Base-by-base conservation (phyloP, 2,797 vertebrate species). In the Lacerta agilis region DNA sequence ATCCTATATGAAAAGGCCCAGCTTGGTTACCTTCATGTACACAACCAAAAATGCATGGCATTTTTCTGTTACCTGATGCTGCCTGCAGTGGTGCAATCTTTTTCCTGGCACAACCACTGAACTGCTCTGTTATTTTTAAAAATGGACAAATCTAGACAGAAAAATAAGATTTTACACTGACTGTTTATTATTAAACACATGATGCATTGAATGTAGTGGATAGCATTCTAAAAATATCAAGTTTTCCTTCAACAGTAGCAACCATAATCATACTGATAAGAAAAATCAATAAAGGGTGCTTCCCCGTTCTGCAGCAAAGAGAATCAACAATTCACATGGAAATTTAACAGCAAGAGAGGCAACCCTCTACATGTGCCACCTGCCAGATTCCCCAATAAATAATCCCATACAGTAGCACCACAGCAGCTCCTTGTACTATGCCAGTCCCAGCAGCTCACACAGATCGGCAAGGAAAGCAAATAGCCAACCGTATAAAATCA, bases 301-400 rank as follows among this genome's bases (percentile, higher is more conserved):
- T 87, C 23, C 69, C 83, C n/a, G 69, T 80, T 95, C 90, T 90
- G 91, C 93, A 94, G 93, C 90, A 93, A 94, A 94, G 91, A 94
- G 94, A 97, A 97, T 90, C 94, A 95, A 95, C 96, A 95, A 96
- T 97, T 97, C 96, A 95, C 90, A 89, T 94, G 94, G 92, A 94
- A 93, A 95, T 91, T 91, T 86, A 94, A 92, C 43, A 90, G 96
- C 93, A 90, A 87, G 91, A 84, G 38, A 96, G 89, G 83, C 94
- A 92, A 88, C 93, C 96, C 94, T 93, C 96, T 94, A 92, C 96
- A 95, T 95, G 94, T 95, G 95, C 95, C 95, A 94, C 87, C 92
- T 90, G 85, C 87, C 85, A 89, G 96, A 96, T 93, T 94, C 90
- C 95, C 94, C 93, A 91, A 94, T 96, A 97, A 96, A 96, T 96